Evolutionary conservation across 2,888 invertebrate genomes (phyloP).

Genomic region (Eilema sororculum): DNA sequence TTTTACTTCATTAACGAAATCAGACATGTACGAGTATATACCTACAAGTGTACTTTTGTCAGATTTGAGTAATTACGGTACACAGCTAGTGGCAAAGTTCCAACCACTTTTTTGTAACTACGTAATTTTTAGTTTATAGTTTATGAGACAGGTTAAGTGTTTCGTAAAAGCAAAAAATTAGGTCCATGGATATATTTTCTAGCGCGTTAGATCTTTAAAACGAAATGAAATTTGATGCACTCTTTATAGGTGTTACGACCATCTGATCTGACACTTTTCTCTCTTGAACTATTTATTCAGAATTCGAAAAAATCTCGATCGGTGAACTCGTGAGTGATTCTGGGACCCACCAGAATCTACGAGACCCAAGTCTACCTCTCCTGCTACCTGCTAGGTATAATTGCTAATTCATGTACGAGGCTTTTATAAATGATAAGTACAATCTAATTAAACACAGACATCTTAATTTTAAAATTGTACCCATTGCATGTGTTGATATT

Average conservation of each 20-base stretch:
- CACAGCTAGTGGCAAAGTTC: constrained; percentile 4
- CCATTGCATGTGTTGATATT: too few relatives aligned
- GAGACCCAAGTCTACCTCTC: neutral
- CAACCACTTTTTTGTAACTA: neutral
- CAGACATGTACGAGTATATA: neutral
- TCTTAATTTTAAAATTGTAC: too few relatives aligned
- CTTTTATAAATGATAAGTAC: too few relatives aligned
- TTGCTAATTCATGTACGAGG: too few relatives aligned
- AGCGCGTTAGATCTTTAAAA: neutral
- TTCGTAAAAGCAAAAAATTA: constrained; percentile 10
- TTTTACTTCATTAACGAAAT: neutral
- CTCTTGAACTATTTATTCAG: neutral
- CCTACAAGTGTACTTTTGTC: neutral
- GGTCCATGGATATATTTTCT: constrained; percentile 5
- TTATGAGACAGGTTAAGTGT: neutral
- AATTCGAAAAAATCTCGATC: neutral
- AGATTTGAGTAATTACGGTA: constrained; percentile 1
- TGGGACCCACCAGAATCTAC: too few relatives aligned
- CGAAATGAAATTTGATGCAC: neutral
- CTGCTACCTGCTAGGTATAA: too few relatives aligned
- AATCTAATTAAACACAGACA: too few relatives aligned
- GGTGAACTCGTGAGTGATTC: neutral
- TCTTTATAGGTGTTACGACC: neutral
- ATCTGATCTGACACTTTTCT: neutral
- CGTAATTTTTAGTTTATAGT: neutral